Evolutionary conservation across 2,113 vertebrate species (phyloP).

Genomic region (Mastomys natalensis): DNA sequence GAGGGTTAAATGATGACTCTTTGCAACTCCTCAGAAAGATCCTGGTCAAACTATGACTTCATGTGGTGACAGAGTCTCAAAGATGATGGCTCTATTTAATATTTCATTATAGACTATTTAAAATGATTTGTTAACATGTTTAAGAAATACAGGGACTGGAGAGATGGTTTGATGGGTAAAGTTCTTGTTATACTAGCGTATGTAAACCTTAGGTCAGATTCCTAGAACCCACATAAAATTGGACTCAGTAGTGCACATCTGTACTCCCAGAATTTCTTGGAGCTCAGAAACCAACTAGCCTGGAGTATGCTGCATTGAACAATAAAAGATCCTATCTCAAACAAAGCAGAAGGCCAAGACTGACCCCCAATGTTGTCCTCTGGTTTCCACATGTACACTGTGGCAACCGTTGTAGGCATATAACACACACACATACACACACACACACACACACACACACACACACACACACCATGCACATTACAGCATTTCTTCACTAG

Average conservation of each 20-base stretch:
- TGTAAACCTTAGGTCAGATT: not conserved
- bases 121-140: constrained; percentile 39
- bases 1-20: constrained; percentile 68
- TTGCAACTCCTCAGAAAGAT: constrained; percentile 46
- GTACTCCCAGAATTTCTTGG: not conserved
- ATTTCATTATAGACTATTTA: constrained; percentile 66
- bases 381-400: not conserved
- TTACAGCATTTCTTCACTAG: constrained; percentile 59
- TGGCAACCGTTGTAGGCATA: not conserved
- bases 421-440: not conserved
- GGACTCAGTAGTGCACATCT: not conserved
- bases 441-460: not conserved
- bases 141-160: not conserved
- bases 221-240: not conserved
- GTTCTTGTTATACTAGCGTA: not conserved
- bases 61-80: not conserved
- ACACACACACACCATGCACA: not conserved
- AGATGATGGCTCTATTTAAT: constrained; percentile 38
- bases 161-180: not conserved
- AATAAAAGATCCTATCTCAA: not conserved
- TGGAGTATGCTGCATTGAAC: not conserved
- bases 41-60: not conserved
- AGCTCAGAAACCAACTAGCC: not conserved
- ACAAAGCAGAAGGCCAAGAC: not conserved
- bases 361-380: too few species aligned